Evolutionary conservation across 2,888 invertebrate species (phyloP).

Genomic region (Diadromus collaris): DNA sequence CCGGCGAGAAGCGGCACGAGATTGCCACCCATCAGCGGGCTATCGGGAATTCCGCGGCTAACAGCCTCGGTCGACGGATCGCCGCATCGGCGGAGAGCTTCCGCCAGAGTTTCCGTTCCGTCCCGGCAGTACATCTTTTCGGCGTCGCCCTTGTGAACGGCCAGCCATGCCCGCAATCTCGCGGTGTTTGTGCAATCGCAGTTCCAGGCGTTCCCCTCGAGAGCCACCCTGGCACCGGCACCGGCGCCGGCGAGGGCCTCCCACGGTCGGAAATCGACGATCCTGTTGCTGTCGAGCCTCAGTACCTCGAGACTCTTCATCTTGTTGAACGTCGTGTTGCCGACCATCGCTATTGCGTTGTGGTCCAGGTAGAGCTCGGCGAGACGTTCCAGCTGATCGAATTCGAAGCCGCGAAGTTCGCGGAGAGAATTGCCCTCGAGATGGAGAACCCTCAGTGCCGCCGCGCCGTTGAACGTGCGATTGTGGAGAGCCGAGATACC

Average conservation of each 20-base stretch:
- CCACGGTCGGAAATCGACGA: constrained; percentile 89
- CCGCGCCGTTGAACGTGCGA: constrained; percentile 91
- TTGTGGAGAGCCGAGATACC: constrained; percentile 89
- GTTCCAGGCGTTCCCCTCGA: constrained; percentile 91
- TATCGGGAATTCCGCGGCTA: constrained; percentile 84
- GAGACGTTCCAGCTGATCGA: constrained; percentile 87
- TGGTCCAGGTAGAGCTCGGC: constrained; percentile 89
- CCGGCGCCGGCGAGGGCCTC: constrained; percentile 82
- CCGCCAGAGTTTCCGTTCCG: constrained; percentile 81
- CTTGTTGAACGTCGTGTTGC: constrained; percentile 89
- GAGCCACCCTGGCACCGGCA: constrained; percentile 84
- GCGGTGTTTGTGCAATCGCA: constrained; percentile 89
- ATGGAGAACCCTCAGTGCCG: constrained; percentile 87
- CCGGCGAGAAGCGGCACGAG: constrained; percentile 89
- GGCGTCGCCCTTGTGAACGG: constrained; percentile 85
- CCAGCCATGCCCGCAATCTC: constrained; percentile 86
- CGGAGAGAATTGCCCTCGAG: constrained; percentile 89
- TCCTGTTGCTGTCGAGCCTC: constrained; percentile 89
- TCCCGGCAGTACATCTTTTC: constrained; percentile 87
- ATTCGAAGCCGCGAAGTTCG: constrained; percentile 88
- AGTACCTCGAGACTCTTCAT: constrained; percentile 87
- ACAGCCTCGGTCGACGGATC: constrained; percentile 86
- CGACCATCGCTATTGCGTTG: constrained; percentile 88
- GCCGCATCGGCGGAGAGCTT: constrained; percentile 83
- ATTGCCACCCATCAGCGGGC: constrained; percentile 85